phyloP scores from a whole-genome alignment of 1,140 invertebrate genomes.

The Archegozetes longisetosus region DNA sequence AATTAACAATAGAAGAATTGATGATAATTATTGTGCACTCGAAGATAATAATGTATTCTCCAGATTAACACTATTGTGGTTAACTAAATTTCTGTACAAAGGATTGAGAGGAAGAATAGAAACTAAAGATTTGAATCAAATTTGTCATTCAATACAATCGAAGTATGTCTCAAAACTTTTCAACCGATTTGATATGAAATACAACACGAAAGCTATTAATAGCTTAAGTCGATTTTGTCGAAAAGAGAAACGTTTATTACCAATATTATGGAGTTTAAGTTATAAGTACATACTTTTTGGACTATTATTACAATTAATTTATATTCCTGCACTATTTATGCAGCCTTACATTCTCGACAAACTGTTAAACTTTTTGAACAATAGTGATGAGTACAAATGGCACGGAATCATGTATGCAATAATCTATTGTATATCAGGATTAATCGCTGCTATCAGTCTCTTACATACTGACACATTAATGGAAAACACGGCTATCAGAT shows the following conservation, averaged over 20 bases:
- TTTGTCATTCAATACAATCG: constrained; percentile 47
- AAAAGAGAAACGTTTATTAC: constrained; percentile 46
- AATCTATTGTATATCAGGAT: background rate
- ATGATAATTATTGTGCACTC: background rate
- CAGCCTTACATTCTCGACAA: background rate
- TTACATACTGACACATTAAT: constrained; percentile 78
- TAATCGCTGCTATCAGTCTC: constrained; percentile 26
- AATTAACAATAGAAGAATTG: background rate
- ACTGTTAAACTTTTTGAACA: background rate
- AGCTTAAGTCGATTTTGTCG: background rate
- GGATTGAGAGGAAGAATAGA: constrained; percentile 13
- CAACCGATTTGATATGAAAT: constrained; percentile 28
- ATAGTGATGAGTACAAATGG: background rate
- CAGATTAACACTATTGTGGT: constrained; percentile 77
- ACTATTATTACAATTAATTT: background rate
- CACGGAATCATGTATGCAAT: background rate
- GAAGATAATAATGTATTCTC: constrained; percentile 55
- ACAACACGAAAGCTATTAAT: constrained; percentile 16
- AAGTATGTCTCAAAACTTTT: constrained; percentile 60
- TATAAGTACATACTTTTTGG: background rate
- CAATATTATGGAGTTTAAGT: constrained; percentile 62
- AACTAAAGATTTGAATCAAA: constrained; percentile 9
- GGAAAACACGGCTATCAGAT: constrained; percentile 74
- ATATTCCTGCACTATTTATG: background rate
- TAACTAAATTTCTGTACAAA: constrained; percentile 39